phyloP scores from a whole-genome alignment of 2,113 vertebrate species.

The Tinamus guttatus region DNA sequence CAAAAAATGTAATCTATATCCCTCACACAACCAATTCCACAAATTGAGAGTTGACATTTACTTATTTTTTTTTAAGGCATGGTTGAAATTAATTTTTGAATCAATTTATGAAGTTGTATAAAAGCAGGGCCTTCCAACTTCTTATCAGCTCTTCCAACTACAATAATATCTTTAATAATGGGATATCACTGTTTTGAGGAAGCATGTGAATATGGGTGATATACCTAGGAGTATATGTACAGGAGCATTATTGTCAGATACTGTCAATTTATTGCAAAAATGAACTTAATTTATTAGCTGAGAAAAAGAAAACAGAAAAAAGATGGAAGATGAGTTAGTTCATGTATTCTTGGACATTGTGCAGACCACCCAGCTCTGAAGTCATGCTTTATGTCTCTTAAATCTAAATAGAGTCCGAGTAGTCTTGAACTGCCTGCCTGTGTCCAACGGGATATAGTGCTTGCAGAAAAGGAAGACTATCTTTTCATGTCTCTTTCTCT shows the following conservation, averaged over 20 bases:
- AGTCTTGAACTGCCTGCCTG: constrained; percentile 33
- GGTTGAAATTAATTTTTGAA: not conserved
- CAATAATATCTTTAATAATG: not conserved
- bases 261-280: constrained; percentile 51
- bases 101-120: not conserved
- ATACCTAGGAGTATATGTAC: not conserved
- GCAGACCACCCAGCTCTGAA: constrained; percentile 72
- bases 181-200: not conserved
- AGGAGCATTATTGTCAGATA: not conserved
- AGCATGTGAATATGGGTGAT: not conserved
- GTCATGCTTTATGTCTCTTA: constrained; percentile 58
- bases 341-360: constrained; percentile 58
- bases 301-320: constrained; percentile 59
- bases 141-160: not conserved
- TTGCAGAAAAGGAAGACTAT: constrained; percentile 8
- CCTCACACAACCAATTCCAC: not conserved
- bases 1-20: not conserved
- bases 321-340: constrained; percentile 68
- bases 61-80: not conserved
- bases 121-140: rapidly evolving
- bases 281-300: constrained; percentile 59
- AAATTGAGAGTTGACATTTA: not conserved
- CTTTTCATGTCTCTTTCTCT: constrained; percentile 1
- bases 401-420: constrained; percentile 43
- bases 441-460: not conserved